A percentile compares a stretch with the other conserved stretches of the same genome.
Evolutionary conservation across 2,888 invertebrate genomes (phyloP).

Genomic region (Chalcis sispes): DNA sequence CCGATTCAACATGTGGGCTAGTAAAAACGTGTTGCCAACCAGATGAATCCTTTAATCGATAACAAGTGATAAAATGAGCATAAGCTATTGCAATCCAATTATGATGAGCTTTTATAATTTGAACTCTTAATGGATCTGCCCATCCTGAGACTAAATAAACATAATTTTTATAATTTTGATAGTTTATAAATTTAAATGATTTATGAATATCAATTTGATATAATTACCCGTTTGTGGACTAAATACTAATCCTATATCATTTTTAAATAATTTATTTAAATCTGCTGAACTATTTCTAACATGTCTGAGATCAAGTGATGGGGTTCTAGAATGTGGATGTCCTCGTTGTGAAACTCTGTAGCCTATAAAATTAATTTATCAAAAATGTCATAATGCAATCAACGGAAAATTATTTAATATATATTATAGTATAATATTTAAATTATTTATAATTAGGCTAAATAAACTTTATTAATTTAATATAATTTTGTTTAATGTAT

Average conservation of each 20-base stretch:
- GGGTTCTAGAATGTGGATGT: constrained; percentile 86
- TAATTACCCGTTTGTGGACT: constrained; percentile 79
- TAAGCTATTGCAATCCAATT: constrained; percentile 99
- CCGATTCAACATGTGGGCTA: constrained; percentile 92
- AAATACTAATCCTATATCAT: constrained; percentile 85
- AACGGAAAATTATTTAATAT: no score
- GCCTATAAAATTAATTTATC: constrained; percentile 77
- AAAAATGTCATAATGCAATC: not conserved
- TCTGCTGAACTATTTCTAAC: constrained; percentile 86
- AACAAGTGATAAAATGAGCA: constrained; percentile 96
- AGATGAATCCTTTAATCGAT: constrained; percentile 94
- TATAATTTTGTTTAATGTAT: not conserved
- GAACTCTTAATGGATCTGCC: constrained; percentile 91
- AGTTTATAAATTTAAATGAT: not conserved
- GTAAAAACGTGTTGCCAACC: constrained; percentile 98
- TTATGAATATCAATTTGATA: constrained; percentile 3
- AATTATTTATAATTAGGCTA: not conserved
- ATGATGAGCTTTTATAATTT: constrained; percentile 96
- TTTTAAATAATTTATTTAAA: constrained; percentile 83
- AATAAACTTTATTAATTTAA: not conserved
- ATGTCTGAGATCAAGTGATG: constrained; percentile 87
- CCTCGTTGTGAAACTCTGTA: constrained; percentile 79
- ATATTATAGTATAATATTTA: no score
- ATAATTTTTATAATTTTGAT: constrained; percentile 23
- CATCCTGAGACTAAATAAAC: constrained; percentile 80